These are phyloP conservation scores for Arrhamphus sclerolepis DNA, from an alignment of 2,797 vertebrate species.

Conservation along the genomic window DNA sequence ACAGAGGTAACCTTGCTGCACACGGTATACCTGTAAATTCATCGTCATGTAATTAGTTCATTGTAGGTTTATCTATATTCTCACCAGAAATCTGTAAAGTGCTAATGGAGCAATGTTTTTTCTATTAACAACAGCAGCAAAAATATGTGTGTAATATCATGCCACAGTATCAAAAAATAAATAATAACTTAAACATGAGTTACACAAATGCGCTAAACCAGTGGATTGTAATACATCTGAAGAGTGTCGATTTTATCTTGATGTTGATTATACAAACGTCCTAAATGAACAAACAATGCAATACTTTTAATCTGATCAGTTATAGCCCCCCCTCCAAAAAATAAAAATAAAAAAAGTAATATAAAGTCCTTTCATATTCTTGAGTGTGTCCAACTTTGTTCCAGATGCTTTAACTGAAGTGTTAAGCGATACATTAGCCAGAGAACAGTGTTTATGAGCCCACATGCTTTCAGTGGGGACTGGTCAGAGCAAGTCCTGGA, in stretches of 20 bases:
- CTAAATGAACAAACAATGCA: too few species aligned
- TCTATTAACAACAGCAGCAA: neutral
- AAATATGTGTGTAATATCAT: too few species aligned
- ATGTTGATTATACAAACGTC: too few species aligned
- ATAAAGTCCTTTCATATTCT: neutral
- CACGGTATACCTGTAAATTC: conserved; percentile 1
- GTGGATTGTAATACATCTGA: neutral
- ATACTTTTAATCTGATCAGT: too few species aligned
- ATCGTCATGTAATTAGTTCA: neutral
- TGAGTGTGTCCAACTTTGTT: conserved; percentile 8
- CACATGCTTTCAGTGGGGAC: conserved; percentile 70
- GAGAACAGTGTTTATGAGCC: conserved; percentile 70
- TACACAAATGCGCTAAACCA: too few species aligned
- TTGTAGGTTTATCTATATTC: neutral
- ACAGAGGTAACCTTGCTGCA: conserved; percentile 84
- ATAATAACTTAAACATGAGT: too few species aligned
- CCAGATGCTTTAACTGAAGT: conserved; percentile 44
- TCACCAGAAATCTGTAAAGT: neutral
- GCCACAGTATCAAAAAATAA: too few species aligned
- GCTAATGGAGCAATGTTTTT: neutral
- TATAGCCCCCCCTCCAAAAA: too few species aligned
- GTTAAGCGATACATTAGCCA: conserved; percentile 65
- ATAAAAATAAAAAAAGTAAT: too few species aligned
- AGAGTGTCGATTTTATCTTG: neutral
- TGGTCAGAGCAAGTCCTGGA: conserved; percentile 42